A percentile compares a stretch with the other conserved stretches of the same genome.
Conservation (phyloP, 2,888 invertebrate genomes). For the Thysanoteuthis rhombus region DNA sequence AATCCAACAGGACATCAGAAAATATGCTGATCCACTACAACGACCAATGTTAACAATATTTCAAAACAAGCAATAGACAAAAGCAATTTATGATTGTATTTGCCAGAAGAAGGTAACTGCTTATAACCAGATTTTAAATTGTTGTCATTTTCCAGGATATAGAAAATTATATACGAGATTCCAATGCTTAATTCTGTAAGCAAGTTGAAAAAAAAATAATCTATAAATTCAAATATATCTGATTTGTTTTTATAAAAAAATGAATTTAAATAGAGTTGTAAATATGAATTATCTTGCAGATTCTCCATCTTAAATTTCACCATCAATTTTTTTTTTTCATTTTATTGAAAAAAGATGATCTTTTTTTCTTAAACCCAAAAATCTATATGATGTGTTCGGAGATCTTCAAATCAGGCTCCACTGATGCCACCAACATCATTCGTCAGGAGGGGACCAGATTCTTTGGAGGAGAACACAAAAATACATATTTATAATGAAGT, state of each 20-base stretch:
- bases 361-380: too few relatives aligned
- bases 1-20: not conserved
- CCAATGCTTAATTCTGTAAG: not conserved
- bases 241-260: not conserved
- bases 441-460: not conserved
- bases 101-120: not conserved
- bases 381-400: not conserved
- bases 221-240: not conserved
- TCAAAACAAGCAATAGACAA: not conserved
- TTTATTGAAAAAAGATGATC: not conserved
- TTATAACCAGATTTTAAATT: not conserved
- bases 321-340: not conserved
- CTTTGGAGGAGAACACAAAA: not conserved
- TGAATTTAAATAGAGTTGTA: not conserved
- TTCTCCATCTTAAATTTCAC: not conserved
- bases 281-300: not conserved
- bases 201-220: not conserved
- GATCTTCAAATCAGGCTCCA: not conserved
- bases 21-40: not conserved
- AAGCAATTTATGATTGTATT: not conserved
- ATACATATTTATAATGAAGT: not conserved
- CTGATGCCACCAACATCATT: not conserved
- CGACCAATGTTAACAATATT: not conserved
- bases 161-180: not conserved
- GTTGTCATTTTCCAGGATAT: not conserved